Conservation (phyloP, 53 echinoderm and acorn worm species). For the Echinometra lucunter region DNA sequence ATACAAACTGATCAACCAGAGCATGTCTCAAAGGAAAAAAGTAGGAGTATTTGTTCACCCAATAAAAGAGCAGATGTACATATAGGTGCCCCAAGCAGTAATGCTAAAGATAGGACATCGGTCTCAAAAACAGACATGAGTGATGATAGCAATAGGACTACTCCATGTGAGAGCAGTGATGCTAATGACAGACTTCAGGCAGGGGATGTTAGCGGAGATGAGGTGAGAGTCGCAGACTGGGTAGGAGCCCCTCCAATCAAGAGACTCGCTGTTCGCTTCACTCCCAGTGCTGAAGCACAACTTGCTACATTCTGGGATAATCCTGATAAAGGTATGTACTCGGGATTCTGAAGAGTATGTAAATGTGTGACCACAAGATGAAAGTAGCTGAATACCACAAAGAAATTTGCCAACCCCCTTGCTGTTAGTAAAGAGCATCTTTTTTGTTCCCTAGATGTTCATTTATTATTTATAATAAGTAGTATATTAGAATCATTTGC, state of each 20-base stretch:
- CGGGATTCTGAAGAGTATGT: neutral
- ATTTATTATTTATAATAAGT: no score
- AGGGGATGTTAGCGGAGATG: neutral
- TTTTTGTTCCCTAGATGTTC: no score
- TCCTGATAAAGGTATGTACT: neutral
- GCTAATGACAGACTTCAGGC: neutral
- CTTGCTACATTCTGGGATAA: conserved; percentile 41
- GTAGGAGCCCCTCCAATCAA: conserved; percentile 84
- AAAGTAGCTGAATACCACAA: neutral
- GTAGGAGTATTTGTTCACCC: neutral
- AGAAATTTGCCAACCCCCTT: no score
- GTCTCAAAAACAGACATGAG: neutral
- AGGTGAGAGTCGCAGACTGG: conserved; percentile 86
- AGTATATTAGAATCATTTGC: no score
- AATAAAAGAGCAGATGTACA: neutral
- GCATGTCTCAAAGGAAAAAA: neutral
- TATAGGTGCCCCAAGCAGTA: neutral
- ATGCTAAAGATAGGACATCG: neutral
- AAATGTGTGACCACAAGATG: neutral
- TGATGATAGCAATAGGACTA: neutral
- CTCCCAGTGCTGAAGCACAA: conserved; percentile 74
- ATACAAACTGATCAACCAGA: neutral
- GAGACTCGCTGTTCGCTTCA: conserved; percentile 81
- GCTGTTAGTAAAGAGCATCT: no score
- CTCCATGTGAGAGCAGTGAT: neutral